phyloP scores from a whole-genome alignment of 2,113 vertebrate genomes.

The Pygoscelis adeliae region DNA sequence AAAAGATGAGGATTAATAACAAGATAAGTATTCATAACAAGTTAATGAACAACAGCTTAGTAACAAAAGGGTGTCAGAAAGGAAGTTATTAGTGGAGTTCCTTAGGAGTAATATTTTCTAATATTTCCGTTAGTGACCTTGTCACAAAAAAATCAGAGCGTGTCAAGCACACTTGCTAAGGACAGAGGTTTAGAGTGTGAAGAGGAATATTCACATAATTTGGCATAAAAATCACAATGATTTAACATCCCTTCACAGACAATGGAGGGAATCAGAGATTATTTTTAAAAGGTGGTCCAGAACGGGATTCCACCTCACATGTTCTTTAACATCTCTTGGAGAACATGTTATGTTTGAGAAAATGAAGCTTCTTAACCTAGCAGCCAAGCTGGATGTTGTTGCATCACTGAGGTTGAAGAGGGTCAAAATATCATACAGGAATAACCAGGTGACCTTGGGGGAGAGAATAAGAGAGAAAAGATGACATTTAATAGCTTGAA shows the following conservation, averaged over 20 bases:
- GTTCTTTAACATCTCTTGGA: background rate
- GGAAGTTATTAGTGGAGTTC: background rate
- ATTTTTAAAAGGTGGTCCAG: background rate
- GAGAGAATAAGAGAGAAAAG: background rate
- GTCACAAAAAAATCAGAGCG: background rate
- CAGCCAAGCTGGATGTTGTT: background rate
- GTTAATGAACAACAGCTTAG: background rate
- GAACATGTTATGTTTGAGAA: background rate
- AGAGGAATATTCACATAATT: background rate
- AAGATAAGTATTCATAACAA: background rate
- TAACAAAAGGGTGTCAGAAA: background rate
- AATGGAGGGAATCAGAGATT: background rate
- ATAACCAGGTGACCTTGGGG: background rate
- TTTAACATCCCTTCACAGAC: background rate
- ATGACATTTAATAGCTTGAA: background rate
- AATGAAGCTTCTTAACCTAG: background rate
- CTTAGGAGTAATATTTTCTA: background rate
- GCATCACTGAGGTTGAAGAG: background rate
- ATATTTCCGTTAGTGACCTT: background rate
- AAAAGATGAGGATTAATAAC: background rate
- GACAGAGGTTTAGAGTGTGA: background rate
- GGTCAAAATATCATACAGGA: background rate
- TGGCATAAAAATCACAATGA: background rate
- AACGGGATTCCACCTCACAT: background rate
- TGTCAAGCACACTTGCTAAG: background rate